Percentiles rank a stretch among this genome's conserved stretches.
phyloP scores from a whole-genome alignment of 2,797 vertebrate genomes.

The Brotula barbata region DNA sequence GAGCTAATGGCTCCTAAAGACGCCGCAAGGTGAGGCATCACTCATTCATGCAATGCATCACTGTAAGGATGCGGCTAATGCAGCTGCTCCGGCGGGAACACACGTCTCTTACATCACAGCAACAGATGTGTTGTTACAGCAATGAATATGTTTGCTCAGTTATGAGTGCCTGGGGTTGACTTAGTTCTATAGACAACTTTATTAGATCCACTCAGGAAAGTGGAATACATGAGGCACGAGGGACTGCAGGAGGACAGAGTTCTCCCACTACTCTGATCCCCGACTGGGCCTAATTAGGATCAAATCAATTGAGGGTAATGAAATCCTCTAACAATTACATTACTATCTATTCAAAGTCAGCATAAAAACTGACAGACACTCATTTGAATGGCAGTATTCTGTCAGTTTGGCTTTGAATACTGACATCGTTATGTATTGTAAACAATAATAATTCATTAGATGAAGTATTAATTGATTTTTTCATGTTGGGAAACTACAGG shows the following conservation, averaged over 20 bases:
- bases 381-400: no score
- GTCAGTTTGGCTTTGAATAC: no score
- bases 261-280: conserved; percentile 17
- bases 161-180: conserved; percentile 37
- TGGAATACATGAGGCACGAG: conserved; percentile 24
- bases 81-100: neutral
- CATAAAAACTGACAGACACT: neutral
- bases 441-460: no score
- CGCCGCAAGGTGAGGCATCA: conserved; percentile 4
- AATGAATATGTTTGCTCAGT: conserved; percentile 48
- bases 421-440: no score
- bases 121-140: conserved; percentile 40
- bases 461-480: no score
- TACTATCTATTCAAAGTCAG: conserved; percentile 16
- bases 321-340: conserved; percentile 27
- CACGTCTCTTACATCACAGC: conserved; percentile 19
- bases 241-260: conserved; percentile 28
- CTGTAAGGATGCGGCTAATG: conserved; percentile 12
- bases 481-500: no score
- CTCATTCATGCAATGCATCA: conserved; percentile 34
- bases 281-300: conserved; percentile 51
- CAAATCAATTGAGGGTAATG: conserved; percentile 37
- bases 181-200: conserved; percentile 20
- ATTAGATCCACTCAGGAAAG: conserved; percentile 8
- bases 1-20: conserved; percentile 50